Evolutionary conservation across 2,888 invertebrate species (phyloP), one percentile per base, ranked within the genome.

Genomic region (Pteria penguin): DNA sequence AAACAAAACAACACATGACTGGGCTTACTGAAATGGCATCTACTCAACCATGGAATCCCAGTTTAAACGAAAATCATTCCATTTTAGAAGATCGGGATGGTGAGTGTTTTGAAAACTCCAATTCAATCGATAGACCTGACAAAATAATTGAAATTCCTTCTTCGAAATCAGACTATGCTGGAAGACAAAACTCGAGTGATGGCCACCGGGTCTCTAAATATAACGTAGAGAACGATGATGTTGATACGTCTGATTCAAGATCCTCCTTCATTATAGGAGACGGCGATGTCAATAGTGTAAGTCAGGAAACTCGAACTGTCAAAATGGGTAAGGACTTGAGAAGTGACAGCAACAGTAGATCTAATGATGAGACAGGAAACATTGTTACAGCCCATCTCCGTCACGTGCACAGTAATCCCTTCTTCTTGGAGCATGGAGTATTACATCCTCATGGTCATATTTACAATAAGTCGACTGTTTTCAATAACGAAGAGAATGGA

Each of bases 41-140:
- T 52, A 72, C 83, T 54, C 82, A 84, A 55, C 75, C 74, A 66
- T 87, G 88, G 87, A 82, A 83, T 72, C 79, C 73, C 71, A 80
- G 79, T 26, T 32, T 52, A 65, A 22, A 14, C 45, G 45, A 45
- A 8, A 18, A 18, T 18, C 27, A 60, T 27, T 31, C 54, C 11
- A 57, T 31, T 55, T 29, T 31, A 54, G 24, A 31, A 24, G 54
- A 22, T 55, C 55, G 33, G 57, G 14, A 74, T 27, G 60, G 60
- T 27, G 60, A 60, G 27, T 26, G 14, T 27, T 29, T 26, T 18
- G 60, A 60, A 26, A 26, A 60, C 27, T 18, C 4, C 18, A 27
- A 27, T 67, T 32, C 61, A 57, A 55, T 52, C 67, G 36, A 45
- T 61, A 55, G 54, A n/a, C 33, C 32, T 63, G 36, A 63, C 63